These are phyloP conservation scores for Elmis aenea DNA, from an alignment of 2,888 invertebrate genomes.

Conservation along the genomic window DNA sequence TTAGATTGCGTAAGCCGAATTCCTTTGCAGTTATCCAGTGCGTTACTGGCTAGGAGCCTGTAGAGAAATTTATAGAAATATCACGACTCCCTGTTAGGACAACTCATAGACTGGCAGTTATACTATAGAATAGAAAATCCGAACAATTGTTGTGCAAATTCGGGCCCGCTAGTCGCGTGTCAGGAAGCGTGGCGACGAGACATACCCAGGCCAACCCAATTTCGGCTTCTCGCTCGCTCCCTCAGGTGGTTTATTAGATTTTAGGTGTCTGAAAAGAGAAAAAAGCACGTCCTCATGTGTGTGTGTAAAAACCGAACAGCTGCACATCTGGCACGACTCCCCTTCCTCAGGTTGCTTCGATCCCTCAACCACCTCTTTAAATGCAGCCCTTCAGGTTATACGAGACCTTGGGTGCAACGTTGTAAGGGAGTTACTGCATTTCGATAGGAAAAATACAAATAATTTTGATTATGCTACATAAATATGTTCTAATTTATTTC, in stretches of 20 bases:
- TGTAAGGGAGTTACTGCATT: too few species aligned
- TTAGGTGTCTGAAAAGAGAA: conserved; percentile 25
- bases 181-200: conserved; percentile 45
- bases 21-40: conserved; percentile 15
- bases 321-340: conserved; percentile 37
- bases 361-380: conserved; percentile 15
- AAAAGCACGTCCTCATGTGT: conserved; percentile 21
- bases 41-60: conserved; percentile 3
- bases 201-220: conserved; percentile 44
- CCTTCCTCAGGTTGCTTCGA: conserved; percentile 20
- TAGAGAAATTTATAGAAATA: too few species aligned
- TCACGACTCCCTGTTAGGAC: conserved; percentile 5
- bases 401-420: neutral
- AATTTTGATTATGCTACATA: too few species aligned
- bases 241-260: conserved; percentile 4
- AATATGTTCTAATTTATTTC: too few species aligned
- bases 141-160: conserved; percentile 45
- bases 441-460: too few species aligned
- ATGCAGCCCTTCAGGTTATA: conserved; percentile 1
- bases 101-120: conserved; percentile 37
- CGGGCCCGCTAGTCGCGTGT: conserved; percentile 42
- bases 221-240: conserved; percentile 35
- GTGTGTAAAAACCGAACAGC: conserved; percentile 30
- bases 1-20: conserved; percentile 18
- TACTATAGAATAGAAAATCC: conserved; percentile 42